Evolutionary conservation across 2,888 invertebrate species (phyloP).

Genomic region (Augiades crinisus): DNA sequence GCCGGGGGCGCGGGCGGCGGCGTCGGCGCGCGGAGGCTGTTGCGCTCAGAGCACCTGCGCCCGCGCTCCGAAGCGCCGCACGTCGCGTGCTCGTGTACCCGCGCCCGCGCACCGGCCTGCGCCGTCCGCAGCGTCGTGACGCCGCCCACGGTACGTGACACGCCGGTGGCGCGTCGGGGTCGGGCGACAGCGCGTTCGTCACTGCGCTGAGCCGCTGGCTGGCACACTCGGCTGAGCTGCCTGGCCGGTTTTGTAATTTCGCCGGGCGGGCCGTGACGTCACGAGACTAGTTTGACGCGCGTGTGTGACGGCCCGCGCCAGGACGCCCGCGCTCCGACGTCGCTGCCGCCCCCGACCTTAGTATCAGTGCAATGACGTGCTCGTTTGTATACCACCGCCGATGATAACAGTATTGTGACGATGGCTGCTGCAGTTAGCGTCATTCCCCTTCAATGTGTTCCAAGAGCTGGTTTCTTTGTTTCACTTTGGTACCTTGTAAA

Average conservation of each 20-base stretch:
- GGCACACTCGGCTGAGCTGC: slow-evolving; percentile 59
- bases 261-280: slow-evolving; percentile 78
- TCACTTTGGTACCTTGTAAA: slow-evolving; percentile 14
- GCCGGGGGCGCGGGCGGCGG: slow-evolving; percentile 79
- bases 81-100: slow-evolving; percentile 74
- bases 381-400: slow-evolving; percentile 51
- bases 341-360: slow-evolving; percentile 72
- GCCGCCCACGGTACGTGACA: slow-evolving; percentile 74
- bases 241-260: slow-evolving; percentile 78
- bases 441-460: not conserved
- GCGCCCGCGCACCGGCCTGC: slow-evolving; percentile 66
- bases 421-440: not conserved
- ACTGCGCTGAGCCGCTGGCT: slow-evolving; percentile 54
- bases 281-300: slow-evolving; percentile 77
- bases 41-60: slow-evolving; percentile 88
- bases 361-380: slow-evolving; percentile 72
- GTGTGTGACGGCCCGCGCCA: slow-evolving; percentile 74
- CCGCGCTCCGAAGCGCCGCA: slow-evolving; percentile 82
- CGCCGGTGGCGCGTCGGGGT: slow-evolving; percentile 74
- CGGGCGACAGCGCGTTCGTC: slow-evolving; percentile 76
- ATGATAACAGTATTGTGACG: slow-evolving; percentile 28
- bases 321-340: slow-evolving; percentile 58
- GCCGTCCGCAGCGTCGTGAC: slow-evolving; percentile 67
- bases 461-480: slow-evolving; percentile 15
- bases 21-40: slow-evolving; percentile 83